phyloP scores from a whole-genome alignment of 1,140 invertebrate species.

The Sycophaga agraensis region DNA sequence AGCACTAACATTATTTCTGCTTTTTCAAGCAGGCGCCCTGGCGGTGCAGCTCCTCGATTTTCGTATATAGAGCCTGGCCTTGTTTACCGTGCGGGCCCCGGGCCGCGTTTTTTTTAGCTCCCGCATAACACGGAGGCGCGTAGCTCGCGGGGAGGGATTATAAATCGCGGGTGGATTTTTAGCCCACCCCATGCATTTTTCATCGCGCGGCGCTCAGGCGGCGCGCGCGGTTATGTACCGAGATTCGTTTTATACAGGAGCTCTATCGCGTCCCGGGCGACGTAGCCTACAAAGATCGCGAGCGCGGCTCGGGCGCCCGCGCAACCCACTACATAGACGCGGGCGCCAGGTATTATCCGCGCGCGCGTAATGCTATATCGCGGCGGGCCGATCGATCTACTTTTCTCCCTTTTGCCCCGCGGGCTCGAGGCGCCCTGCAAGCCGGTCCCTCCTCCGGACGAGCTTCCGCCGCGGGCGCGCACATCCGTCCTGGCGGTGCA shows the following conservation, averaged over 20 bases:
- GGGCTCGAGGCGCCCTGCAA: background rate
- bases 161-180: slow-evolving; percentile 3
- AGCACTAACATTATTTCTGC: too few species aligned
- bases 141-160: background rate
- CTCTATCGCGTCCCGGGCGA: too few species aligned
- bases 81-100: too few species aligned
- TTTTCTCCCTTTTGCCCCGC: background rate
- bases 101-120: background rate
- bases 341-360: background rate
- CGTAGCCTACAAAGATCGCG: too few species aligned
- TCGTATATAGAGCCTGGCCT: too few species aligned
- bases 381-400: background rate
- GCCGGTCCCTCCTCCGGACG: background rate
- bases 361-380: background rate
- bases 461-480: background rate
- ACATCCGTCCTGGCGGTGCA: too few species aligned
- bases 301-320: too few species aligned
- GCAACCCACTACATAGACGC: background rate
- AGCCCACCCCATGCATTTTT: background rate
- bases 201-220: background rate
- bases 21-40: too few species aligned
- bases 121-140: too few species aligned
- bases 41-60: slow-evolving; percentile 4
- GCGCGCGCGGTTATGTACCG: background rate
- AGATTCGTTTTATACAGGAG: slow-evolving; percentile 7